A percentile compares a stretch with the other conserved stretches of the same genome.
These are phyloP conservation scores for Linepithema humile DNA, from an alignment of 1,140 invertebrate genomes.

Conservation along the genomic window DNA sequence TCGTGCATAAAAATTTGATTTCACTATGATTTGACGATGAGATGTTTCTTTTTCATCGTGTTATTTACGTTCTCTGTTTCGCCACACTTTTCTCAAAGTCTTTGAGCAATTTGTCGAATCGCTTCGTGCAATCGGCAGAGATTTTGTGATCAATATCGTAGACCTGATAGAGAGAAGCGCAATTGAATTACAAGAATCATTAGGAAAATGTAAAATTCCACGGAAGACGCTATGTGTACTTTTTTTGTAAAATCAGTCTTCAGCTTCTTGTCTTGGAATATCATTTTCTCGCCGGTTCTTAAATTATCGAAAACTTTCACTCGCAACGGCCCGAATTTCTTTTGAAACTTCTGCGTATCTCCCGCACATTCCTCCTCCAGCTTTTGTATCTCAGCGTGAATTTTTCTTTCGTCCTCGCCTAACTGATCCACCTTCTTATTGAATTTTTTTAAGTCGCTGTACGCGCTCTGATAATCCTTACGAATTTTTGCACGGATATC, in stretches of 20 bases:
- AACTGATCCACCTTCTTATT: conserved; percentile 64
- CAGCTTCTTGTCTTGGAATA: conserved; percentile 68
- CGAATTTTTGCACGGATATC: conserved; percentile 57
- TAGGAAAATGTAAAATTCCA: background rate
- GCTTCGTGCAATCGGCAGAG: conserved; percentile 39
- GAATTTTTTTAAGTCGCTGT: conserved; percentile 58
- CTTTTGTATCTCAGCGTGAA: conserved; percentile 67
- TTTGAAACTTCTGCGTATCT: conserved; percentile 60
- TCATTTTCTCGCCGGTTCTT: conserved; percentile 64
- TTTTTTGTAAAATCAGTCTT: conserved; percentile 60
- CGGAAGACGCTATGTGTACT: conserved; percentile 35
- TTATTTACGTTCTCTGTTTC: background rate
- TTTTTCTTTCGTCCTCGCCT: conserved; percentile 53
- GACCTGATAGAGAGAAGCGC: conserved; percentile 44
- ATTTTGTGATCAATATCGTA: conserved; percentile 66
- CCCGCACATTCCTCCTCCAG: conserved; percentile 53
- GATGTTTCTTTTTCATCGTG: background rate
- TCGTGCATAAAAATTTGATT: background rate
- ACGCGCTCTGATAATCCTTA: conserved; percentile 64
- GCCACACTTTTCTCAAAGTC: conserved; percentile 34
- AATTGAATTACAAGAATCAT: background rate
- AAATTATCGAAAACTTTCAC: conserved; percentile 70
- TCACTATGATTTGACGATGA: background rate
- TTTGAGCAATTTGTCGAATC: conserved; percentile 57
- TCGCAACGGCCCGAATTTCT: conserved; percentile 66